phyloP scores from a whole-genome alignment of 2,888 invertebrate species.

The Branchipolynoe longqiensis region DNA sequence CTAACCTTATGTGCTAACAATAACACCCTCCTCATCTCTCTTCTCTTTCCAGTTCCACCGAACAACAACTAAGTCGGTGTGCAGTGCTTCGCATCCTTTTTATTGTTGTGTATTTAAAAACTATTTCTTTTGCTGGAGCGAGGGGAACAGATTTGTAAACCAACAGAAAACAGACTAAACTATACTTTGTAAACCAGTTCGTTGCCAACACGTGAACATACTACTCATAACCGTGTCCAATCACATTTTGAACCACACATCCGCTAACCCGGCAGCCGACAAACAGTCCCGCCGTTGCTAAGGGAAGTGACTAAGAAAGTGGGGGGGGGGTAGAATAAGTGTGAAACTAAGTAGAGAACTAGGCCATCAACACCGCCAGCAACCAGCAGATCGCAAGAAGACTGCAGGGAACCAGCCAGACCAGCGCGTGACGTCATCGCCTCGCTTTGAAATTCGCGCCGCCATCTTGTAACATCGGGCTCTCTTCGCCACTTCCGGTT shows the following conservation, averaged over 20 bases:
- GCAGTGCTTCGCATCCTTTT: slow-evolving; percentile 22
- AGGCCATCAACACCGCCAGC: background rate
- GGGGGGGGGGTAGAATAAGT: no score
- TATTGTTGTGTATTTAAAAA: no score
- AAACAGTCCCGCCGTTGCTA: no score
- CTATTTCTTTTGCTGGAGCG: no score
- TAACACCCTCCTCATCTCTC: no score
- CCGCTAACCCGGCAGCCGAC: no score
- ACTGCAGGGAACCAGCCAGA: background rate
- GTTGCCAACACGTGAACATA: background rate
- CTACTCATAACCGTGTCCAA: background rate
- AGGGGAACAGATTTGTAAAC: slow-evolving; percentile 39
- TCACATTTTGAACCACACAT: no score
- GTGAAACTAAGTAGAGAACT: no score
- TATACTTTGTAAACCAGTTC: slow-evolving; percentile 25
- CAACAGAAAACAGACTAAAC: background rate
- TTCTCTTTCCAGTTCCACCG: background rate
- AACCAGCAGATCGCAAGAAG: background rate
- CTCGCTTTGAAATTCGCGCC: background rate
- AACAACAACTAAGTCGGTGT: background rate
- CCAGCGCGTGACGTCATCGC: slow-evolving; percentile 20
- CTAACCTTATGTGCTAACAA: no score
- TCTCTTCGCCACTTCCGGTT: no score
- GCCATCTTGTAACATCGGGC: background rate
- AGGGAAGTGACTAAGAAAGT: no score